Evolutionary conservation across 1,140 invertebrate genomes (phyloP).

Genomic region (Papilio dardanus): DNA sequence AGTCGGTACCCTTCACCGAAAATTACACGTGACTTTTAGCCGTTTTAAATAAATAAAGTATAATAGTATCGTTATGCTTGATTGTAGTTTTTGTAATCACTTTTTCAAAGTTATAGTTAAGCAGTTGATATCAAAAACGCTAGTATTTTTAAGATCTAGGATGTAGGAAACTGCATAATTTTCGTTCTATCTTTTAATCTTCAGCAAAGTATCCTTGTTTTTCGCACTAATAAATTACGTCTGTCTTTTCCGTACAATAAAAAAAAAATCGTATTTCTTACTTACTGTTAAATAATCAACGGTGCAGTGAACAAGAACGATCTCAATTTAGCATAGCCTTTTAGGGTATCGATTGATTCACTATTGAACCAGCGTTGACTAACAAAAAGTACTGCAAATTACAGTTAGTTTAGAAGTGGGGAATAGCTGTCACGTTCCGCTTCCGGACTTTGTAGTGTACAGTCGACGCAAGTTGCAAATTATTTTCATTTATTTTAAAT

Average conservation of each 20-base stretch:
- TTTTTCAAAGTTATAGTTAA: no score
- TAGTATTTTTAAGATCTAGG: no score
- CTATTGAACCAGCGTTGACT: slow-evolving; percentile 33
- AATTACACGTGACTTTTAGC: no score
- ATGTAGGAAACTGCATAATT: no score
- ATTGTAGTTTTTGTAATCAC: no score
- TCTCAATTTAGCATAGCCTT: slow-evolving; percentile 26
- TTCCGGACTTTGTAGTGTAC: slow-evolving; percentile 44
- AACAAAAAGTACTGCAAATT: slow-evolving; percentile 62
- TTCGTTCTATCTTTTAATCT: no score
- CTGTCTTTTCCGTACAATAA: neutral
- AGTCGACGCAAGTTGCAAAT: neutral
- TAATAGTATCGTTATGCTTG: no score
- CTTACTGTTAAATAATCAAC: neutral
- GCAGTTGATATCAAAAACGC: no score
- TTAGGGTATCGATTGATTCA: neutral
- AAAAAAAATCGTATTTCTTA: neutral
- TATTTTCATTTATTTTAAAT: neutral
- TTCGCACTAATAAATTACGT: neutral
- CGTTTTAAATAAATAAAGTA: no score
- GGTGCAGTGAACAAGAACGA: neutral
- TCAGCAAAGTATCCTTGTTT: no score
- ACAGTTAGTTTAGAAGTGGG: slow-evolving; percentile 65
- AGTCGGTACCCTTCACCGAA: no score
- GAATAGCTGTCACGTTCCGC: slow-evolving; percentile 67